phyloP scores from a whole-genome alignment of 2,888 invertebrate species.

The Minunthozetes semirufus region DNA sequence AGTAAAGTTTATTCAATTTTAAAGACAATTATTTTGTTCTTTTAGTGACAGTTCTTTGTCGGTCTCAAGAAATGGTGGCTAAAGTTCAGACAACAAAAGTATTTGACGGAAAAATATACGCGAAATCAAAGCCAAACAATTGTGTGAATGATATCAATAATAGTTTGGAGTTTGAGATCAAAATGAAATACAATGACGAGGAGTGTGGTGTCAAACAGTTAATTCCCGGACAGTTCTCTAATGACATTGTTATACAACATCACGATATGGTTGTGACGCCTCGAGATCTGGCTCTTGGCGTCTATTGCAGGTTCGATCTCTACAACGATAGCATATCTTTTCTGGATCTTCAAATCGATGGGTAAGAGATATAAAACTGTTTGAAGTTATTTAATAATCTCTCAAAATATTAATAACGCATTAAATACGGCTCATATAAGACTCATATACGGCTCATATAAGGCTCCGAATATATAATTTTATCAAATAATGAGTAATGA shows the following conservation, averaged over 20 bases:
- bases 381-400: neutral
- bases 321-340: constrained; percentile 81
- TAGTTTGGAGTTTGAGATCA: constrained; percentile 79
- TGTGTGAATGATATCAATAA: constrained; percentile 82
- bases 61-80: constrained; percentile 80
- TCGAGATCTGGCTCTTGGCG: constrained; percentile 82
- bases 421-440: no score
- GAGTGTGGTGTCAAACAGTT: constrained; percentile 35
- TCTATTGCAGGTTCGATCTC: constrained; percentile 87
- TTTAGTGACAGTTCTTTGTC: constrained; percentile 72
- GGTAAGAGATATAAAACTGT: constrained; percentile 22
- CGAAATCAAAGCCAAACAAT: constrained; percentile 85
- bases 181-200: constrained; percentile 77
- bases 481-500: no score
- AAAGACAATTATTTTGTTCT: no score
- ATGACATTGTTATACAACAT: constrained; percentile 84
- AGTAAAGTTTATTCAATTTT: neutral
- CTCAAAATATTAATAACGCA: neutral
- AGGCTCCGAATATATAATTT: no score
- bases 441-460: neutral
- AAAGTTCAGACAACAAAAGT: constrained; percentile 83
- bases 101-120: constrained; percentile 90
- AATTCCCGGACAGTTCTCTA: constrained; percentile 74
- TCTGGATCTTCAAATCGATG: constrained; percentile 33
- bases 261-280: constrained; percentile 92